Conservation (phyloP, 2,113 vertebrate genomes). For the Notarius lentiginosus region DNA sequence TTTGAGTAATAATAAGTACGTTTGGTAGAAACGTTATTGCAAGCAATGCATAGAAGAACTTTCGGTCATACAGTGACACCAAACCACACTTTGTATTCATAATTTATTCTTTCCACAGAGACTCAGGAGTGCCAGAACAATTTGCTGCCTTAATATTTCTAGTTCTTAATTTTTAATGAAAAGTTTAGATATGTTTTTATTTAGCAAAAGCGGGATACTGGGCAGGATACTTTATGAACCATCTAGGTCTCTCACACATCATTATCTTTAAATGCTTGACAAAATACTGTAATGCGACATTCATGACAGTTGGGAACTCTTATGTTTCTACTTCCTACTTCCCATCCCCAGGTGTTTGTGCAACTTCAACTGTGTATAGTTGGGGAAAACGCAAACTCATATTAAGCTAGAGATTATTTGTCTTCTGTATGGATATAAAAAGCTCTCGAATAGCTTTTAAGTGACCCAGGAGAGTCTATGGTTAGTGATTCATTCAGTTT, state of each 20-base stretch:
- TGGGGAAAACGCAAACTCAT: neutral
- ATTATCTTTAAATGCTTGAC: neutral
- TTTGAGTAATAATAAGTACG: neutral
- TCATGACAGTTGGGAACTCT: neutral
- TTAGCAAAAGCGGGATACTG: neutral
- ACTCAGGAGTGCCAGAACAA: neutral
- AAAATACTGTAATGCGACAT: neutral
- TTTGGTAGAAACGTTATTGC: neutral
- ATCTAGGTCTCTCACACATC: neutral
- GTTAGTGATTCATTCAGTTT: neutral
- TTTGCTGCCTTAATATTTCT: neutral
- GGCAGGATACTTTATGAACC: neutral
- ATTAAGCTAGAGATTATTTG: neutral
- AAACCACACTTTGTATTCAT: neutral
- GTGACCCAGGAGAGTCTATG: neutral
- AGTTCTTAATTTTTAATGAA: neutral
- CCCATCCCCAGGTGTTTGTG: neutral
- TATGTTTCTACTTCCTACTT: neutral
- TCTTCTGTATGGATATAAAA: neutral
- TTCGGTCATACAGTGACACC: neutral
- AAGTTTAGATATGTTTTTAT: neutral
- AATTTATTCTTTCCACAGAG: neutral
- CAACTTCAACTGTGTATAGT: neutral
- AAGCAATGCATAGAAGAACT: neutral
- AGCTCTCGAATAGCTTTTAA: neutral